These are phyloP conservation scores for Drosophila equinoxialis DNA, from an alignment of 1,140 invertebrate genomes.

Conservation along the genomic window DNA sequence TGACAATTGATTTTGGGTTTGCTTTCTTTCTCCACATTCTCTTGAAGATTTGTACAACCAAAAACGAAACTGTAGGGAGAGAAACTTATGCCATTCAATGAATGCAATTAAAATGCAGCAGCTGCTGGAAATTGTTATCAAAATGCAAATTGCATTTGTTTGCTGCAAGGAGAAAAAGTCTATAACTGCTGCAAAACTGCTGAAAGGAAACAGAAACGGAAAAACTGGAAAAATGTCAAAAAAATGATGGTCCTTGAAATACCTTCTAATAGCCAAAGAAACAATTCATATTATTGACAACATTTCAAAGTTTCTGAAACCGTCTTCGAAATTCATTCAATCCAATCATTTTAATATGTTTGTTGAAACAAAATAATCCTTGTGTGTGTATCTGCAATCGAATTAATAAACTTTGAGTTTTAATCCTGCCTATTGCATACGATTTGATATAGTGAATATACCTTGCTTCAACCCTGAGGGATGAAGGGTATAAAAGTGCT, in stretches of 20 bases:
- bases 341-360: too few species aligned
- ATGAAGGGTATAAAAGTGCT: slow-evolving; percentile 4
- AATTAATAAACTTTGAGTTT: too few species aligned
- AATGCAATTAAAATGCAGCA: slow-evolving; percentile 76
- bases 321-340: too few species aligned
- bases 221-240: background rate
- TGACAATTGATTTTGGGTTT: slow-evolving; percentile 76
- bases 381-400: too few species aligned
- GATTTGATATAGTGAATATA: background rate
- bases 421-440: background rate
- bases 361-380: too few species aligned
- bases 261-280: background rate
- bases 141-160: slow-evolving; percentile 70
- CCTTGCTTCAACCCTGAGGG: background rate
- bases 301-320: too few species aligned
- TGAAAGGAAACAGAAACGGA: slow-evolving; percentile 1
- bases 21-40: slow-evolving; percentile 44
- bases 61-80: slow-evolving; percentile 18
- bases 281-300: too few species aligned
- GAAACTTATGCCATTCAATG: slow-evolving; percentile 45
- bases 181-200: slow-evolving; percentile 50
- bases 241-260: background rate
- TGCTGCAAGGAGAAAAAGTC: slow-evolving; percentile 48
- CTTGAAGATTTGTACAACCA: slow-evolving; percentile 23
- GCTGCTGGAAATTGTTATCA: slow-evolving; percentile 72